Base-by-base conservation (phyloP, 2,888 invertebrate species). In the Megastigmus dorsalis region DNA sequence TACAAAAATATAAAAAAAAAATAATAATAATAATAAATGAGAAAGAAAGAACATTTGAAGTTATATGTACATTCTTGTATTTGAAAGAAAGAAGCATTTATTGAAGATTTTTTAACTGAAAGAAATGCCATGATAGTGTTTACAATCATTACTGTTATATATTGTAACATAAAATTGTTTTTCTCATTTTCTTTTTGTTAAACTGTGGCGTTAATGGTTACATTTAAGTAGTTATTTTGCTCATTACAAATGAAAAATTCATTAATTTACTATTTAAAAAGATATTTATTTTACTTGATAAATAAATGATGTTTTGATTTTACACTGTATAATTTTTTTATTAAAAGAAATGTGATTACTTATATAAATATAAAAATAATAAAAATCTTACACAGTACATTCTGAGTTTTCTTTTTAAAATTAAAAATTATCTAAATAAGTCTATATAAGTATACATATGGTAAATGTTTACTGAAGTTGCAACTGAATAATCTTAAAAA, bases 111-210 rank as follows among this genome's bases (percentile, higher is more conserved):
- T 73, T 65, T 41, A 73, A 69, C 20, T 28, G 43, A 69, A 70
- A 66, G 57, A 73, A 76, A 76, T 60, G 33, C 70, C 62, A 62
- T 59, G 55, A 55, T 75, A 75, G 63, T 68, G 67, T 59, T 65
- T 72, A 36, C 68, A 54, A 65, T 69, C 72, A 65, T 54, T 59
- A 50, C 66, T 67, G 67, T 75, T 75, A 43, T 71, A 75, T 57
- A 71, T 67, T 76, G 68, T 76, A 76, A 76, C 52, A 68, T 75
- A 59, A 50, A 15, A 60, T 75, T 75, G 63, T 75, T 69, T 67
- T 68, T 62, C 36, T 63, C 30, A 38, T 41, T 36, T 60, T 54
- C 13, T 72, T 76, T 72, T 63, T 72, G 63, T 68, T 72, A 45
- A 72, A 23, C 0, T 45, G 59, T 59, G 54, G 52, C 23, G 57